These are phyloP conservation scores for Dolichallabes microphthalmus DNA, from an alignment of 2,113 vertebrate genomes.

Conservation along the genomic window DNA sequence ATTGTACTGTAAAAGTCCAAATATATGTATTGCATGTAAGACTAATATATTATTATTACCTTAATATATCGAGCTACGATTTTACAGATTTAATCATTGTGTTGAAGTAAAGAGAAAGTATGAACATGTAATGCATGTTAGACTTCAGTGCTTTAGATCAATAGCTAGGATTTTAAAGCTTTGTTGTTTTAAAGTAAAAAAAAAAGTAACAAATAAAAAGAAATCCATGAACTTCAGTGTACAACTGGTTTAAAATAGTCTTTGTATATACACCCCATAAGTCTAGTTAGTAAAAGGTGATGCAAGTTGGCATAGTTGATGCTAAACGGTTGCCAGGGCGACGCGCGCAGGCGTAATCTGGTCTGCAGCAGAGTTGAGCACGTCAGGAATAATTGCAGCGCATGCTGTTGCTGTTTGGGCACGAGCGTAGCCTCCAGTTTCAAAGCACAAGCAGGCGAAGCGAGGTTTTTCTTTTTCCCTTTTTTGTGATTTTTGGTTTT, in stretches of 20 bases:
- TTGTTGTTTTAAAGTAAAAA: neutral
- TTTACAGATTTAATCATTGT: too few relatives aligned
- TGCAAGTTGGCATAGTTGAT: constrained; percentile 50
- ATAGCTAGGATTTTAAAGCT: neutral
- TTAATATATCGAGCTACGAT: too few relatives aligned
- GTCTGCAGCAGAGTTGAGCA: constrained; percentile 46
- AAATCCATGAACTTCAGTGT: too few relatives aligned
- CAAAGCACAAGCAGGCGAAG: neutral
- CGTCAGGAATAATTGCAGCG: constrained; percentile 20
- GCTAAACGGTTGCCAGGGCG: constrained; percentile 63
- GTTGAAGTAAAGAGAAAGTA: too few relatives aligned
- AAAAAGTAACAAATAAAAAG: neutral
- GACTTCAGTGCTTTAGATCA: neutral
- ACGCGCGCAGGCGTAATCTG: constrained; percentile 63
- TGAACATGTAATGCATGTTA: neutral
- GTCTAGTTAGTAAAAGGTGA: constrained; percentile 51
- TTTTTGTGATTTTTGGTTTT: neutral
- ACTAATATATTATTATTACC: neutral
- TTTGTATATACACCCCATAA: neutral
- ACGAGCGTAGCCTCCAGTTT: neutral
- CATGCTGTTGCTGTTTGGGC: neutral
- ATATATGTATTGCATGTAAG: neutral
- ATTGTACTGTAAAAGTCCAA: neutral
- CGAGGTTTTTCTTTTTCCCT: neutral
- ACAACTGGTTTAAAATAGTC: too few relatives aligned